Percentiles rank a stretch among this genome's conserved stretches.
These are phyloP conservation scores for Sarcophaga bullata DNA, from an alignment of 1,140 invertebrate species.

Conservation along the genomic window DNA sequence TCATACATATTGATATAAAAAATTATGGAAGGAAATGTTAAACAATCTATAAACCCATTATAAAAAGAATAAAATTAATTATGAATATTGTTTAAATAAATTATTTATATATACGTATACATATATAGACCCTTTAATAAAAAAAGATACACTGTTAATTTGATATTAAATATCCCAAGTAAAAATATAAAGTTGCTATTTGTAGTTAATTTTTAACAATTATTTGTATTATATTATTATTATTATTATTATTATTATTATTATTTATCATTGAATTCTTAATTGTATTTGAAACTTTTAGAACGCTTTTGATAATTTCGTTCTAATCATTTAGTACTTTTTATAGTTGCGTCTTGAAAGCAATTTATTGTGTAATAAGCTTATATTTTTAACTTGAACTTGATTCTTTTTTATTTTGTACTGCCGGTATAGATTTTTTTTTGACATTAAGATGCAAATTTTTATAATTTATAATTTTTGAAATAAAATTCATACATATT, in stretches of 20 bases:
- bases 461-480: no score
- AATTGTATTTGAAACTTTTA: slow-evolving; percentile 32
- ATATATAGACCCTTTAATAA: slow-evolving; percentile 10
- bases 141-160: not conserved
- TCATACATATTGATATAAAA: no score
- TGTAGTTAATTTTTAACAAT: slow-evolving; percentile 21
- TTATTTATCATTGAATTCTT: slow-evolving; percentile 11
- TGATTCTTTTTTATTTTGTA: no score
- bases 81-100: not conserved
- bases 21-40: no score
- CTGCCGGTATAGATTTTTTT: no score
- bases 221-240: no score
- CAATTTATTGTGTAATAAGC: no score
- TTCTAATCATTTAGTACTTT: slow-evolving; percentile 39
- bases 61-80: not conserved
- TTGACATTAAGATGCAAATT: no score
- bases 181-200: slow-evolving; percentile 27
- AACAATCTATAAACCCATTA: not conserved
- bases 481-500: no score
- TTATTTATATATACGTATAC: not conserved
- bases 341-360: no score
- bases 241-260: no score
- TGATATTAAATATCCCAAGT: not conserved
- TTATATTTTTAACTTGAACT: no score
- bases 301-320: slow-evolving; percentile 38